Evolutionary conservation across 23 tunicate genomes (phyloP).

Genomic region (Trididemnum clinides): DNA sequence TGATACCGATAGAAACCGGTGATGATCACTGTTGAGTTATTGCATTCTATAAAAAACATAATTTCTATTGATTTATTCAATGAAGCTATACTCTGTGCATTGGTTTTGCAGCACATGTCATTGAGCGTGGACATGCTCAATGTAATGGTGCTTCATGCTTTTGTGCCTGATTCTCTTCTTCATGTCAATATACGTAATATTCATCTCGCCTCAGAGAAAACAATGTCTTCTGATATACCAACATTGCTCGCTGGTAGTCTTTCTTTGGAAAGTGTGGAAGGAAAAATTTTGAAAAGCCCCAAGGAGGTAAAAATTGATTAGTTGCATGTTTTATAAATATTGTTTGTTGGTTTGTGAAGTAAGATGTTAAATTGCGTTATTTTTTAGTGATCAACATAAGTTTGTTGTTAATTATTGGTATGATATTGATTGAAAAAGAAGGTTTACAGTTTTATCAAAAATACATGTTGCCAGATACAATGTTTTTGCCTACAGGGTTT

Average conservation of each 20-base stretch:
- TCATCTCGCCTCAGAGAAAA: slow-evolving; percentile 40
- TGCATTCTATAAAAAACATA: not conserved
- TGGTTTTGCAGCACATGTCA: slow-evolving; percentile 61
- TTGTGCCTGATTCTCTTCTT: slow-evolving; percentile 84
- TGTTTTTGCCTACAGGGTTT: too few species aligned
- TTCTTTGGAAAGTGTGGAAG: slow-evolving; percentile 50
- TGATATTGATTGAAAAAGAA: too few species aligned
- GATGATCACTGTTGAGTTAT: too few species aligned
- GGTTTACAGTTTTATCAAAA: too few species aligned
- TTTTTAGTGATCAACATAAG: too few species aligned
- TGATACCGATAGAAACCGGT: too few species aligned
- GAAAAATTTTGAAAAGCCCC: slow-evolving; percentile 82
- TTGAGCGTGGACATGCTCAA: slow-evolving; percentile 70
- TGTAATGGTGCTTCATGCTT: slow-evolving; percentile 78
- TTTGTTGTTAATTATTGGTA: too few species aligned
- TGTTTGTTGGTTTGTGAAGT: not conserved
- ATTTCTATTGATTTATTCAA: not conserved
- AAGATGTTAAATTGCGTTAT: too few species aligned
- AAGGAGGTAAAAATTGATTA: slow-evolving; percentile 45
- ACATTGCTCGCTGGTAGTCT: slow-evolving; percentile 28
- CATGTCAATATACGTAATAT: slow-evolving; percentile 63
- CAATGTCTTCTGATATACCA: not conserved
- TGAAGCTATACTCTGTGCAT: not conserved
- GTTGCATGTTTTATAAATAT: not conserved
- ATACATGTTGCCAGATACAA: too few species aligned